Evolutionary conservation across 1,140 invertebrate species (phyloP), one percentile per base, ranked within the genome.

Genomic region (Papilio polytes): DNA sequence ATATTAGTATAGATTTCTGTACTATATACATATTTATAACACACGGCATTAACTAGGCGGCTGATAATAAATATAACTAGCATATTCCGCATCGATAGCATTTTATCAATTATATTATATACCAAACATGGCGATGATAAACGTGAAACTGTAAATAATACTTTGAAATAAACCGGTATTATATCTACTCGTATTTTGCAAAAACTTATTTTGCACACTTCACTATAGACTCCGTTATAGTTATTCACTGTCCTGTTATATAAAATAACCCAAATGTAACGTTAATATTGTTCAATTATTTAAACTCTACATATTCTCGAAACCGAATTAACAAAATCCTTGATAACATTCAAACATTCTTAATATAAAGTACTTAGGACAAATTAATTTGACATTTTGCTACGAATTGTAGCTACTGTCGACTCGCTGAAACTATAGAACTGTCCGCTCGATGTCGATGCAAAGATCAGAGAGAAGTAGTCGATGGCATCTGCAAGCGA

Each of bases 401-500:
- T 63, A 10, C 3, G 9, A 26, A 12, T 13, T 22, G 9, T 2
- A 59, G 4, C 56, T 20, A 59, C 22, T 59, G 20, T 9, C 1
- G 56, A 59, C 2, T 59, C 20, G 20, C 56, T 22, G 56, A 59
- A 84, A 86, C 82, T 87, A 79, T 46, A 86, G 80, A 86, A 82
- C 78, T 15, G 0, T 63, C 20, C 10, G 22, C 9, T n/a, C 70
- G 80, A 90, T 91, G 90, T 89, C 82, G 92, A 93, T 92, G 88
- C 7, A n/a, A 18, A 56, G 53, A n/a, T 7, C 8, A 18, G 18
- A 18, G 53, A 8, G n/a, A 3, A 56, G 87, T 82, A 87, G 77
- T 82, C 89, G 87, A 92, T 92, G 82, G 79, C 73, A 89, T 89
- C 81, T 81, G 91, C 89, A 93, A 93, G 91, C 84, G 89, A 92